Conservation (phyloP, 2,113 vertebrate genomes). For the Nannospalax galili region DNA sequence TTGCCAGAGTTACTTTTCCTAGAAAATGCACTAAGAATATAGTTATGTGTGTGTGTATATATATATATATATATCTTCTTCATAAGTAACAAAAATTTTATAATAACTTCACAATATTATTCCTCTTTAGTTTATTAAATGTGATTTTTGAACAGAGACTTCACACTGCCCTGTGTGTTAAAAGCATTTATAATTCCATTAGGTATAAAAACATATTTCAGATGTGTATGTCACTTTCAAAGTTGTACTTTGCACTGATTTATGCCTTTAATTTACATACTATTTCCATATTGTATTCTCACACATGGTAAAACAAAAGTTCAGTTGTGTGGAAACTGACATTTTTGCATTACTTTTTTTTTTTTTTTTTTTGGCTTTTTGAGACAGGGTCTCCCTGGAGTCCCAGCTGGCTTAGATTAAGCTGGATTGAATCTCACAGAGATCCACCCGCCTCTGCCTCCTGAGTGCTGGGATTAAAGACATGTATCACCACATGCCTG, state of each 20-base stretch:
- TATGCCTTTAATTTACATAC: background rate
- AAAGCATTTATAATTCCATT: background rate
- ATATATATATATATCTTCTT: background rate
- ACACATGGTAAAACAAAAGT: background rate
- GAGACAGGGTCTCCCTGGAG: too few relatives aligned
- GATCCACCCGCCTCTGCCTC: too few relatives aligned
- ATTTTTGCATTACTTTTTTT: too few relatives aligned
- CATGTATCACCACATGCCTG: too few relatives aligned
- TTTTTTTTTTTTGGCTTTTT: too few relatives aligned
- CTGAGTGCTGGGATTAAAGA: too few relatives aligned
- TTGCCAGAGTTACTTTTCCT: background rate
- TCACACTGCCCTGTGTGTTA: background rate
- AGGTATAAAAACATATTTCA: background rate
- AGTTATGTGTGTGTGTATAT: too few relatives aligned
- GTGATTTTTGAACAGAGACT: background rate
- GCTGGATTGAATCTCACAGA: too few relatives aligned
- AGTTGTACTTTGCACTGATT: background rate
- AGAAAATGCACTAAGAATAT: background rate
- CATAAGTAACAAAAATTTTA: background rate
- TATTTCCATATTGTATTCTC: conserved; percentile 22
- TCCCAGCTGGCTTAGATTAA: too few relatives aligned
- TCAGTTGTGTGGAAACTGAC: background rate
- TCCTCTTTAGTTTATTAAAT: background rate
- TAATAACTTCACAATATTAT: background rate
- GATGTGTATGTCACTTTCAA: background rate